Conservation (phyloP, 1,140 invertebrate genomes). For the Neotoxoptera formosana region DNA sequence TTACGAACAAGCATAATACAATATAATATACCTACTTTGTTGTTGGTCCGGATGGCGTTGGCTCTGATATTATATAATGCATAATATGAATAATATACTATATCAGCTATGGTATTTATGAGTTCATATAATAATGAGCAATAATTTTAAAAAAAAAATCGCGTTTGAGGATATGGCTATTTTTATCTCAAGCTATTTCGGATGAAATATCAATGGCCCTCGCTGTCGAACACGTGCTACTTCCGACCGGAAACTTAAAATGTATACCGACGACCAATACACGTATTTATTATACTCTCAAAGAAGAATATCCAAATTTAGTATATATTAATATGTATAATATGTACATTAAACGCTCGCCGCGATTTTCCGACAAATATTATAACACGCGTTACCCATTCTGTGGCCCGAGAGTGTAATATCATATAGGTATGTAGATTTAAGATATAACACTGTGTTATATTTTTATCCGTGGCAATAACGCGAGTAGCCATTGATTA, state of each 20-base stretch:
- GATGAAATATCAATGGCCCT: background rate
- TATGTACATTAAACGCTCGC: background rate
- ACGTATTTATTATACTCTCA: background rate
- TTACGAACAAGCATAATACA: background rate
- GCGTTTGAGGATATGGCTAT: background rate
- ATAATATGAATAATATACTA: background rate
- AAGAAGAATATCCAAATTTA: background rate
- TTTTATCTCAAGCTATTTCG: background rate
- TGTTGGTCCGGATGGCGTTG: too few relatives aligned
- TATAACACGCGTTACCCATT: background rate
- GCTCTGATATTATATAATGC: too few relatives aligned
- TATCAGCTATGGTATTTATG: background rate
- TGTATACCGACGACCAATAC: background rate
- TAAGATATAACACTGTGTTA: too few relatives aligned
- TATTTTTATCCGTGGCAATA: too few relatives aligned
- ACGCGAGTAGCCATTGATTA: background rate
- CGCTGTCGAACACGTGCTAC: slow-evolving; percentile 8
- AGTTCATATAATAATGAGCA: background rate
- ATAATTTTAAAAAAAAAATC: background rate
- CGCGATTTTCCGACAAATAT: background rate
- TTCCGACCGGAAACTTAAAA: slow-evolving; percentile 18
- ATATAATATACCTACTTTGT: too few relatives aligned
- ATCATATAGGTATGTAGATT: too few relatives aligned
- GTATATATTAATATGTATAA: background rate
- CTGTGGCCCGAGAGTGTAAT: too few relatives aligned